phyloP scores from a whole-genome alignment of 2,797 vertebrate species.

The Allobates femoralis region DNA sequence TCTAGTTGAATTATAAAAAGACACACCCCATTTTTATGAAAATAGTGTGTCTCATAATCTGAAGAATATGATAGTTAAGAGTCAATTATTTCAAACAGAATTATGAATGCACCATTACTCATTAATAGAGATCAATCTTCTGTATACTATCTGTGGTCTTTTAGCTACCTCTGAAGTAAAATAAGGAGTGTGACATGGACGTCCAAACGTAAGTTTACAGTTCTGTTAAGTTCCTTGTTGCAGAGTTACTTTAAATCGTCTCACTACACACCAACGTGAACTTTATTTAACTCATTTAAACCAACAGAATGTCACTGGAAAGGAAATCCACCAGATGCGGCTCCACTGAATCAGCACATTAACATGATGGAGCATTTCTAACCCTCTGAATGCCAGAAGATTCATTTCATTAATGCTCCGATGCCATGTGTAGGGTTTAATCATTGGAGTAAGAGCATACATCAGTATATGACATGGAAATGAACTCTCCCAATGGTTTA shows the following conservation, averaged over 20 bases:
- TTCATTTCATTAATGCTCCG: not conserved
- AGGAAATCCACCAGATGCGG: not conserved
- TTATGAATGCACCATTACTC: not conserved
- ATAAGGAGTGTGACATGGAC: not conserved
- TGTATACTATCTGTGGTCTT: too few species aligned
- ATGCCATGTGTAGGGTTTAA: slow-evolving; percentile 6
- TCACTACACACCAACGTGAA: not conserved
- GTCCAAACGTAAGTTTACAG: not conserved
- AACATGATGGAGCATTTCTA: slow-evolving; percentile 25
- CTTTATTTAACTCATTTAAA: not conserved
- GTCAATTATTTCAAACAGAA: not conserved
- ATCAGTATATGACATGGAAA: not conserved
- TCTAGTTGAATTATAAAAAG: too few species aligned
- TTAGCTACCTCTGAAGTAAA: too few species aligned
- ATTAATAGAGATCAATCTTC: too few species aligned
- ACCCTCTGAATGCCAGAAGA: not conserved
- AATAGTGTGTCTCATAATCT: too few species aligned
- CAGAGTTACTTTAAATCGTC: not conserved
- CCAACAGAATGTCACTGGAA: not conserved
- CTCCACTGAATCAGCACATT: slow-evolving; percentile 19
- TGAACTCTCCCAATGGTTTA: slow-evolving; percentile 21
- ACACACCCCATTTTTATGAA: too few species aligned
- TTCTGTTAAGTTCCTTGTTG: not conserved
- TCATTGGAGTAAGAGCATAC: not conserved
- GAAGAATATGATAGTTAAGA: too few species aligned